Conservation (phyloP, 2,113 vertebrate species). For the Corvus cornix region DNA sequence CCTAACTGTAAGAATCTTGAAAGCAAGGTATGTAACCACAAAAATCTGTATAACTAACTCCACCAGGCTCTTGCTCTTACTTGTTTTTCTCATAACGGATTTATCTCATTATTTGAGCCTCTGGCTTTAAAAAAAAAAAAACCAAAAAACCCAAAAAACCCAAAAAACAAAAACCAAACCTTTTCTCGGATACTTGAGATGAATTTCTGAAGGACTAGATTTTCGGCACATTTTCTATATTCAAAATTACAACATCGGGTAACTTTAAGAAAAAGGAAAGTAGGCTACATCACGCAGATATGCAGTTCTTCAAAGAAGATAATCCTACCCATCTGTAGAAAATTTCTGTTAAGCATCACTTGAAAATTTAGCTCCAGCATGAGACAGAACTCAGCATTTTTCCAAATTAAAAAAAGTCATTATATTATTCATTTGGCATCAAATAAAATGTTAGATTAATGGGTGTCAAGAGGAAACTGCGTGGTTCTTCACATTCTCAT, state of each 20-base stretch:
- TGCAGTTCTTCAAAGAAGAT: rapidly evolving
- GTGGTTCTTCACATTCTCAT: neutral
- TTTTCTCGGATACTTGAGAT: neutral
- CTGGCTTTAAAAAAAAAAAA: neutral
- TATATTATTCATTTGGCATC: neutral
- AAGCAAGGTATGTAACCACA: neutral
- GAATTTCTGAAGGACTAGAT: neutral
- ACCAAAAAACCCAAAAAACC: neutral
- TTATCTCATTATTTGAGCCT: neutral
- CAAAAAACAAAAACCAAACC: neutral
- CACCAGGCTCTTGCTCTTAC: neutral
- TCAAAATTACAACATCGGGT: neutral
- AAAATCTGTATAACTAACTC: neutral
- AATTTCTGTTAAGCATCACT: neutral
- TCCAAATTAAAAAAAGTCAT: neutral
- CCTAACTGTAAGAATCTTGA: neutral
- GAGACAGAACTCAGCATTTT: neutral
- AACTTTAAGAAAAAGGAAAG: neutral
- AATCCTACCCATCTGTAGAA: neutral
- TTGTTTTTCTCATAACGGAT: neutral
- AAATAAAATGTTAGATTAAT: neutral
- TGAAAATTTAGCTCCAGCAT: neutral
- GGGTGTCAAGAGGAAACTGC: neutral
- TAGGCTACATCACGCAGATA: neutral
- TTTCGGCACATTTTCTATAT: neutral